These are phyloP conservation scores for Exocentrus adspersus DNA, from an alignment of 2,888 invertebrate genomes.

Conservation along the genomic window DNA sequence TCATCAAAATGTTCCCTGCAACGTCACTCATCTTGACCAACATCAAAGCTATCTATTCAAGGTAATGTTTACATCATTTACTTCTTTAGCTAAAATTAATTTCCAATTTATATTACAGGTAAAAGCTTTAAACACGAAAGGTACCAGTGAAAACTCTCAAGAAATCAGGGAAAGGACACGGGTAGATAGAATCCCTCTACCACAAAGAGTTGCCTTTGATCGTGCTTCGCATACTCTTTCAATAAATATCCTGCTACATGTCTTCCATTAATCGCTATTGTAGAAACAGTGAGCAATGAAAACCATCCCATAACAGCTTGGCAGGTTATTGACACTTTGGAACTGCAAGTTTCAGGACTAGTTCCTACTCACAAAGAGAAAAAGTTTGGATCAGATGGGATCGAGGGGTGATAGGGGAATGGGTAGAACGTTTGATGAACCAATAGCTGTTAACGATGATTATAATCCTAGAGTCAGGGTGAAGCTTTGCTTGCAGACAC, in stretches of 20 bases:
- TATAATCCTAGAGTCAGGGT: slow-evolving; percentile 78
- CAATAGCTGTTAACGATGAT: slow-evolving; percentile 70
- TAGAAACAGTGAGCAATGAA: slow-evolving; percentile 74
- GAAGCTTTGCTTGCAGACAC: slow-evolving; percentile 82
- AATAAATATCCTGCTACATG: slow-evolving; percentile 84
- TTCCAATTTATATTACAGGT: slow-evolving; percentile 65
- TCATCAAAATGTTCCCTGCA: slow-evolving; percentile 86
- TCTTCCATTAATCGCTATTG: slow-evolving; percentile 78
- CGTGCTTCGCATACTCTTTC: slow-evolving; percentile 79
- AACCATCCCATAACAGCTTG: slow-evolving; percentile 69
- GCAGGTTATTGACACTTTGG: slow-evolving; percentile 79
- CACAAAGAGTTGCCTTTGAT: slow-evolving; percentile 84
- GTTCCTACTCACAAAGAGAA: slow-evolving; percentile 77
- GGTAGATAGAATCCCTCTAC: slow-evolving; percentile 84
- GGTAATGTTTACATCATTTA: slow-evolving; percentile 68
- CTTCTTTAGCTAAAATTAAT: background rate
- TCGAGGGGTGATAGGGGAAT: slow-evolving; percentile 61
- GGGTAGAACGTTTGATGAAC: slow-evolving; percentile 68
- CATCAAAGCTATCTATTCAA: slow-evolving; percentile 89
- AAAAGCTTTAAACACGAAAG: slow-evolving; percentile 88
- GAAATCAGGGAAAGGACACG: slow-evolving; percentile 84
- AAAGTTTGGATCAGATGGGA: slow-evolving; percentile 72
- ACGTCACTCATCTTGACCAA: slow-evolving; percentile 85
- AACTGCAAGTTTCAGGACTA: slow-evolving; percentile 76
- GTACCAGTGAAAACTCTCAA: slow-evolving; percentile 87